Evolutionary conservation across 1,140 invertebrate genomes (phyloP).

Genomic region (Aphelenchoides fujianensis): DNA sequence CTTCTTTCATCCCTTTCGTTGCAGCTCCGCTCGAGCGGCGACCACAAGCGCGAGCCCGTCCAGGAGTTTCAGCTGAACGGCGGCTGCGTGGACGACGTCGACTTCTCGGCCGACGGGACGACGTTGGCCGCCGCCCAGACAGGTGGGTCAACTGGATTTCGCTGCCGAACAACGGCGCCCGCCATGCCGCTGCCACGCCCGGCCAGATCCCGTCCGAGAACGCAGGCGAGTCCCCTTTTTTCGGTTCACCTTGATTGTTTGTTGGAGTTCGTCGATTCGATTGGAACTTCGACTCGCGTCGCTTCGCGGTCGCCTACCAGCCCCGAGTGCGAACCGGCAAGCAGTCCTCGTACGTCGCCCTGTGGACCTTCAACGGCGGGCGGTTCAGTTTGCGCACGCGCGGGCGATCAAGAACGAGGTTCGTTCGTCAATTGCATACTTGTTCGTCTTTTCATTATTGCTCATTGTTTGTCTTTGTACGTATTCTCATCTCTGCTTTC

Average conservation of each 20-base stretch:
- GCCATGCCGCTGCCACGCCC: background rate
- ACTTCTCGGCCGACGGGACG: background rate
- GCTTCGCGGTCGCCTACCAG: slow-evolving; percentile 22
- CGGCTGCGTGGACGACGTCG: background rate
- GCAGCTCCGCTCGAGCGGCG: background rate
- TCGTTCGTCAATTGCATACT: background rate
- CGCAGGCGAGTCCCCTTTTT: background rate
- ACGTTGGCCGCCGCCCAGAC: background rate
- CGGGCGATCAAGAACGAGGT: background rate
- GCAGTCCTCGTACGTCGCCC: slow-evolving; percentile 5
- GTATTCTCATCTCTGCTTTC: too few species aligned
- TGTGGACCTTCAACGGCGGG: slow-evolving; percentile 19
- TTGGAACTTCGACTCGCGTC: slow-evolving; percentile 4
- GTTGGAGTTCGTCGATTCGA: slow-evolving; percentile 15
- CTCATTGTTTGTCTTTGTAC: too few species aligned
- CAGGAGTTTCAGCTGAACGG: slow-evolving; percentile 7
- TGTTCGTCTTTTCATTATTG: background rate
- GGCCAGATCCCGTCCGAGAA: slow-evolving; percentile 2
- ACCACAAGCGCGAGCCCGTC: background rate
- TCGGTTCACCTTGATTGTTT: slow-evolving; percentile 6
- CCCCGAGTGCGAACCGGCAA: slow-evolving; percentile 10
- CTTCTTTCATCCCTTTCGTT: too few species aligned
- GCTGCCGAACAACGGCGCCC: background rate
- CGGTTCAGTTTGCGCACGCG: background rate
- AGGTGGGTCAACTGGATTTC: background rate